These are phyloP conservation scores for Drosophila takahashii DNA, from an alignment of 1,140 invertebrate genomes.

Conservation along the genomic window DNA sequence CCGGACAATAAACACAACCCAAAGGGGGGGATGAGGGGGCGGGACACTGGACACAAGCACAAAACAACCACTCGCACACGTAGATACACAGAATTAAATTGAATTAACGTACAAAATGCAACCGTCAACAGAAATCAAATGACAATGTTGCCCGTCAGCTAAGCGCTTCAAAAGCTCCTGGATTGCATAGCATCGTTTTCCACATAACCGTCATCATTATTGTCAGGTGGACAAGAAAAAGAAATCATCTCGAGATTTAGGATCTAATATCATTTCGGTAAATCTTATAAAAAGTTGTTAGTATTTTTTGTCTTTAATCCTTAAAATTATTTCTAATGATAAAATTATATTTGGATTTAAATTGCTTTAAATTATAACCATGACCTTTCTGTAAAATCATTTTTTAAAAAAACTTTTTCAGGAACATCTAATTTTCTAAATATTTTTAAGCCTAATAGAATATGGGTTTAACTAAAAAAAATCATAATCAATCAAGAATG, in stretches of 20 bases:
- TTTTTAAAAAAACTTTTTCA: no score
- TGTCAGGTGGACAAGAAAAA: conserved; percentile 36
- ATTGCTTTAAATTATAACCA: no score
- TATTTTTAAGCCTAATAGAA: no score
- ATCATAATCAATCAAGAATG: no score
- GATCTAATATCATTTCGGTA: conserved; percentile 5
- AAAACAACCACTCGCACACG: conserved; percentile 7
- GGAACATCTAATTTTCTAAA: no score
- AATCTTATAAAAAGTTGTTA: neutral
- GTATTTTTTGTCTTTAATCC: no score
- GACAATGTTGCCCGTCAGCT: conserved; percentile 50
- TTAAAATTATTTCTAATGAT: no score
- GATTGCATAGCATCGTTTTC: conserved; percentile 18
- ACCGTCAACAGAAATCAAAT: conserved; percentile 79
- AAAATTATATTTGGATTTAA: no score
- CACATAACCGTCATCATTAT: conserved; percentile 6
- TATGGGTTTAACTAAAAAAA: no score
- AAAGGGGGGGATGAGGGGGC: neutral
- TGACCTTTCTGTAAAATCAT: no score
- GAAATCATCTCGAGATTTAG: conserved; percentile 1
- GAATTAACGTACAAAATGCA: conserved; percentile 76
- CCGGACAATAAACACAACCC: conserved; percentile 16
- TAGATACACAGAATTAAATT: conserved; percentile 65
- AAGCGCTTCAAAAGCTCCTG: conserved; percentile 2
- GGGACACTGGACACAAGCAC: conserved; percentile 11